Evolutionary conservation across 2,888 invertebrate genomes (phyloP).

Genomic region (Camptogramma bilineatum): DNA sequence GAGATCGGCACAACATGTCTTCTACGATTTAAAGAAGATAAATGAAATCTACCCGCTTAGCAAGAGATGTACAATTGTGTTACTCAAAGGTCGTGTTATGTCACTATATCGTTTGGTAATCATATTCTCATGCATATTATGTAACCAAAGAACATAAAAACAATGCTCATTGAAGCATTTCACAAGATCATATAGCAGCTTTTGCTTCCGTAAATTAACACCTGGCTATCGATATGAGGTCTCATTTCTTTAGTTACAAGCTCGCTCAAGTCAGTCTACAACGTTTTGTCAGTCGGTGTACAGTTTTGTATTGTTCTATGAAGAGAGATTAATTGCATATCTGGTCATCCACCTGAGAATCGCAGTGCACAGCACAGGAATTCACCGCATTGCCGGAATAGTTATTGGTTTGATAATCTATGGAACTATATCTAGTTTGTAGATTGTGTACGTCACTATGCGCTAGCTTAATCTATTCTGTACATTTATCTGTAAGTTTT

Average conservation of each 20-base stretch:
- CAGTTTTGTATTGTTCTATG: slow-evolving; percentile 27
- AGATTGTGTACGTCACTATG: background rate
- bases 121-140: slow-evolving; percentile 38
- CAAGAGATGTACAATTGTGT: background rate
- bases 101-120: slow-evolving; percentile 3
- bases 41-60: too few species aligned
- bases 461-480: background rate
- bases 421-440: slow-evolving; percentile 6
- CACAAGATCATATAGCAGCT: slow-evolving; percentile 54
- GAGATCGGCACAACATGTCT: too few species aligned
- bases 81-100: background rate
- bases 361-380: slow-evolving; percentile 17
- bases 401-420: slow-evolving; percentile 16
- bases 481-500: background rate
- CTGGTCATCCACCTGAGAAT: slow-evolving; percentile 19
- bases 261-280: slow-evolving; percentile 45
- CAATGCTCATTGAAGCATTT: slow-evolving; percentile 53
- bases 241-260: slow-evolving; percentile 40
- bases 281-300: slow-evolving; percentile 40
- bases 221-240: slow-evolving; percentile 49
- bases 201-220: slow-evolving; percentile 57
- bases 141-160: slow-evolving; percentile 38
- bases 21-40: too few species aligned
- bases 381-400: slow-evolving; percentile 25
- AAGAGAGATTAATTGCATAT: slow-evolving; percentile 8